Conservation (phyloP, 2,888 invertebrate genomes). For the Lepas anatifera region DNA sequence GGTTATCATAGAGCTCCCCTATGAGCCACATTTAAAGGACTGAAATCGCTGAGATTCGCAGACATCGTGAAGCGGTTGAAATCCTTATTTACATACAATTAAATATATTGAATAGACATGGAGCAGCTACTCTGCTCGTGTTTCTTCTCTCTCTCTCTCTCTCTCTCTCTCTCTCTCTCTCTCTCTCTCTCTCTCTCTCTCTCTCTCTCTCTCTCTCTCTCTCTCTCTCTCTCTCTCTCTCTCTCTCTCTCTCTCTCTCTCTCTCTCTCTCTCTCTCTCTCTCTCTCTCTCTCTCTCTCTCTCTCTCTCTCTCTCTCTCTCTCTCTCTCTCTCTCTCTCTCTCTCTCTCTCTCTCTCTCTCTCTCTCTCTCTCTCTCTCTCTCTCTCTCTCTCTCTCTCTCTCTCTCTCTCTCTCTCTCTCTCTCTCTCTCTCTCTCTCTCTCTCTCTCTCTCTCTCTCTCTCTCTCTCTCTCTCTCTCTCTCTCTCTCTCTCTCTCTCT, state of each 20-base stretch:
- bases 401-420: conserved; percentile 9
- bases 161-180: too few species aligned
- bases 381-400: conserved; percentile 10
- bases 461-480: conserved; percentile 11
- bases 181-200: too few species aligned
- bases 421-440: conserved; percentile 10
- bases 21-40: too few species aligned
- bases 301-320: conserved; percentile 13
- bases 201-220: too few species aligned
- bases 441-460: conserved; percentile 12
- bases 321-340: conserved; percentile 12
- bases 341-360: conserved; percentile 8
- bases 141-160: too few species aligned
- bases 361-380: conserved; percentile 9
- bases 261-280: conserved; percentile 12
- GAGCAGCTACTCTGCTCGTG: too few species aligned
- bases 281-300: conserved; percentile 9
- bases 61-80: too few species aligned
- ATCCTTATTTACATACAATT: too few species aligned
- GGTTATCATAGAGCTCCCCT: too few species aligned
- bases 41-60: too few species aligned
- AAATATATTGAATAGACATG: too few species aligned
- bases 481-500: conserved; percentile 12
- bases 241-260: conserved; percentile 13
- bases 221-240: background rate